phyloP scores from a whole-genome alignment of 2,113 vertebrate genomes.

The Ovis aries region DNA sequence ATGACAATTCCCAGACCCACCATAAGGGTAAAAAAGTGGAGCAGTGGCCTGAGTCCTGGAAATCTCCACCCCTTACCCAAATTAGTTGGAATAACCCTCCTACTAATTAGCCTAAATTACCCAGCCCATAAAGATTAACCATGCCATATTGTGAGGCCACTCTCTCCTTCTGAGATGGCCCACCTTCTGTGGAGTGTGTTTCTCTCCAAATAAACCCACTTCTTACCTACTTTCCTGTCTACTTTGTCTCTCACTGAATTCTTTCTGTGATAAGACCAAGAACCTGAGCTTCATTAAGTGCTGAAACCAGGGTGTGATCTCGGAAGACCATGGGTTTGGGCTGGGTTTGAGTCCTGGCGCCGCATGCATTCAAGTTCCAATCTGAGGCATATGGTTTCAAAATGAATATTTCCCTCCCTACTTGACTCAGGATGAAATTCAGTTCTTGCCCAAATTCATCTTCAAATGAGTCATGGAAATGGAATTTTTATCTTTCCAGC shows the following conservation, averaged over 20 bases:
- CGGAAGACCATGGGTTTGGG: neutral
- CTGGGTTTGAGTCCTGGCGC: rapidly evolving
- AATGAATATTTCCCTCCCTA: neutral
- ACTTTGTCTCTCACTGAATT: neutral
- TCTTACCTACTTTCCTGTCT: neutral
- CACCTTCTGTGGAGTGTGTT: neutral
- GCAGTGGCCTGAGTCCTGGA: neutral
- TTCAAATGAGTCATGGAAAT: neutral
- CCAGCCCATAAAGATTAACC: neutral
- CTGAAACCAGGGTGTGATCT: neutral
- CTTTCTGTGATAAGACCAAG: neutral
- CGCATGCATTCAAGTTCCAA: neutral
- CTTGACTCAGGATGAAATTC: neutral
- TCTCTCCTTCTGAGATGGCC: neutral
- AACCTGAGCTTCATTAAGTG: neutral
- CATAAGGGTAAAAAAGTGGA: neutral
- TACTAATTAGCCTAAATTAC: neutral
- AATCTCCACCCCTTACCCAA: neutral
- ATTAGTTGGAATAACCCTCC: neutral
- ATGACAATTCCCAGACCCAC: neutral
- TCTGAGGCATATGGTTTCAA: neutral
- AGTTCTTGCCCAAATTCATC: neutral
- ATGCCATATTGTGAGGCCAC: neutral
- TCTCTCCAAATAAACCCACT: neutral
- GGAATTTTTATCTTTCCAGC: neutral